phyloP scores from a whole-genome alignment of 2,888 invertebrate species.

The Pristionchus exspectatus region DNA sequence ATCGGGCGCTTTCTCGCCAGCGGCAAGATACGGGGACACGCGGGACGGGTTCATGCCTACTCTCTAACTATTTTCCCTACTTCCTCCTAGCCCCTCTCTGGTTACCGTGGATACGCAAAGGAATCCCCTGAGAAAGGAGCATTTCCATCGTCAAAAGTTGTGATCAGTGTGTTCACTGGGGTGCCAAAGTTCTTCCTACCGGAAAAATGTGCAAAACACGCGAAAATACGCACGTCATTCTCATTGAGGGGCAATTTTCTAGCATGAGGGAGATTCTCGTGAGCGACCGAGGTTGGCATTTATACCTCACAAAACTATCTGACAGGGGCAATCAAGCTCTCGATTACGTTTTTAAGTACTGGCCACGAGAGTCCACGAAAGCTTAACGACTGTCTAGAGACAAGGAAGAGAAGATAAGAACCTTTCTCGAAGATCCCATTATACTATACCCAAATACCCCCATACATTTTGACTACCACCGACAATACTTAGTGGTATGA shows the following conservation, averaged over 20 bases:
- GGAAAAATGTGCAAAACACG: not conserved
- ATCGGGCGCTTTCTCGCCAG: not conserved
- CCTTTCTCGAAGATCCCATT: too few species aligned
- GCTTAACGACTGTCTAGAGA: not conserved
- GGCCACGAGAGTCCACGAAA: not conserved
- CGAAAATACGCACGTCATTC: not conserved
- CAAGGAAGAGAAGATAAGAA: not conserved
- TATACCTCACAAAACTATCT: not conserved
- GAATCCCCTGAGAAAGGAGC: not conserved
- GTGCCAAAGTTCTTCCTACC: not conserved
- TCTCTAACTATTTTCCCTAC: slow-evolving; percentile 18
- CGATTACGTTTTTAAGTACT: not conserved
- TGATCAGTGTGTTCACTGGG: not conserved
- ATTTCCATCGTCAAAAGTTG: not conserved
- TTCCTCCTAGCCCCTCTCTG: not conserved
- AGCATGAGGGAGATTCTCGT: not conserved
- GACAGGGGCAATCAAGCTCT: not conserved
- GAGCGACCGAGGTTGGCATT: not conserved
- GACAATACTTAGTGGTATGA: too few species aligned
- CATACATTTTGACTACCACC: too few species aligned
- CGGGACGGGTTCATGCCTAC: slow-evolving; percentile 35
- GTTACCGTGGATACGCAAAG: slow-evolving; percentile 4
- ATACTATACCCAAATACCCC: not conserved
- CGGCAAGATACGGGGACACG: slow-evolving; percentile 3
- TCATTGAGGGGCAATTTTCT: not conserved